Conservation (phyloP, 1,140 invertebrate species). For the Leptoteleia sp. region DNA sequence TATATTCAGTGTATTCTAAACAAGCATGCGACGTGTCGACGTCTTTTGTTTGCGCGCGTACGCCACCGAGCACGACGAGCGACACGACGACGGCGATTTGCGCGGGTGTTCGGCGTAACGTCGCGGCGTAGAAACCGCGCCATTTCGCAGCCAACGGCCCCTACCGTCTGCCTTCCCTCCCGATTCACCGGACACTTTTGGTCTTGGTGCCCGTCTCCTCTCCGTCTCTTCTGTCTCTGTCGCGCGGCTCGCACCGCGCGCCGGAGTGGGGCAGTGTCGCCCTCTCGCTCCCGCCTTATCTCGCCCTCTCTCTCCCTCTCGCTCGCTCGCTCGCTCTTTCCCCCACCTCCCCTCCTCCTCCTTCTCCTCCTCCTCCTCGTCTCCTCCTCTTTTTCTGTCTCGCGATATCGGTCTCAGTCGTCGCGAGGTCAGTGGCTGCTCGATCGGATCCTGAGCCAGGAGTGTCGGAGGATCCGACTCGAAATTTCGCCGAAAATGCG, state of each 20-base stretch:
- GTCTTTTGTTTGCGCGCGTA: constrained; percentile 65
- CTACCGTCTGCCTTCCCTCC: constrained; percentile 14
- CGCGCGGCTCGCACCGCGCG: background rate
- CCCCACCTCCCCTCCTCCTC: constrained; percentile 1
- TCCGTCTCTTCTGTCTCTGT: constrained; percentile 1
- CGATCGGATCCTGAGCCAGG: constrained; percentile 76
- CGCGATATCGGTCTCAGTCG: constrained; percentile 50
- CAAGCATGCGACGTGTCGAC: constrained; percentile 73
- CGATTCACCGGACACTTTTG: constrained; percentile 10
- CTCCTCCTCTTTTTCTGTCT: constrained; percentile 24
- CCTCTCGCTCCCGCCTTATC: background rate
- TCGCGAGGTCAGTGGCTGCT: constrained; percentile 78
- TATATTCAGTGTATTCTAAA: constrained; percentile 78
- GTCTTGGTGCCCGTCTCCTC: background rate
- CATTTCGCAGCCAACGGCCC: constrained; percentile 16
- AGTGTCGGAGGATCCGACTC: constrained; percentile 61
- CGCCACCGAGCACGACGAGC: constrained; percentile 34
- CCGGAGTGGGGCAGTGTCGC: background rate
- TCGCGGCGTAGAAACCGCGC: constrained; percentile 17
- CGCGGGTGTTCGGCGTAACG: constrained; percentile 25
- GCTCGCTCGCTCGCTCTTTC: constrained; percentile 6
- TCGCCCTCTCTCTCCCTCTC: constrained; percentile 10
- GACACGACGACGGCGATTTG: constrained; percentile 17
- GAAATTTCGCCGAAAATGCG: constrained; percentile 22
- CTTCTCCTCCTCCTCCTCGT: constrained; percentile 23